These are phyloP conservation scores for Axea sp. DNA, from an alignment of 2,888 invertebrate genomes.

Conservation along the genomic window DNA sequence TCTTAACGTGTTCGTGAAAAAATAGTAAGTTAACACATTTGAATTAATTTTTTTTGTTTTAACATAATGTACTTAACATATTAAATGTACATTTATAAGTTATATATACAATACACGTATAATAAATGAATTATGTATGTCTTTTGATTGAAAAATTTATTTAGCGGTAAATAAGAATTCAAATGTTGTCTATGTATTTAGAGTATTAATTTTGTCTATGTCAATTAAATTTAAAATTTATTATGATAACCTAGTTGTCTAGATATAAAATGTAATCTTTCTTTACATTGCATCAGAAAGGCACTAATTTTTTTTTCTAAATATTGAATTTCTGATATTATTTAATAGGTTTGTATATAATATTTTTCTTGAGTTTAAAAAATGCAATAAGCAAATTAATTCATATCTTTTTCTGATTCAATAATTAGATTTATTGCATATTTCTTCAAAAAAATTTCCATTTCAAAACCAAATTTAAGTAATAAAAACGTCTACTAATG, in stretches of 20 bases:
- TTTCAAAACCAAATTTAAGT: too few species aligned
- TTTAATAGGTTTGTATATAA: too few species aligned
- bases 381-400: too few species aligned
- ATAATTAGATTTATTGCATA: too few species aligned
- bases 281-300: conserved; percentile 36
- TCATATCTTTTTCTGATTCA: too few species aligned
- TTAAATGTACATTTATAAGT: too few species aligned
- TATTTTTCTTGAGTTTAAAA: too few species aligned
- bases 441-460: too few species aligned
- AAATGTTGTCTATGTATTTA: background rate
- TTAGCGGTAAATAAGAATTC: conserved; percentile 5
- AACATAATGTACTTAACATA: background rate
- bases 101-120: too few species aligned
- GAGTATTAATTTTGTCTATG: conserved; percentile 4
- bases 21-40: background rate
- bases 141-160: conserved; percentile 7
- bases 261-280: conserved; percentile 30
- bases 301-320: conserved; percentile 15
- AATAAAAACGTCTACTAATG: too few species aligned
- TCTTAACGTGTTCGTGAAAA: too few species aligned
- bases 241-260: conserved; percentile 38
- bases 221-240: conserved; percentile 3
- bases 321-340: conserved; percentile 26
- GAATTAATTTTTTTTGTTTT: background rate
- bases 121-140: too few species aligned